These are phyloP conservation scores for Eurystomus gularis DNA, from an alignment of 2,113 vertebrate species.

Conservation along the genomic window DNA sequence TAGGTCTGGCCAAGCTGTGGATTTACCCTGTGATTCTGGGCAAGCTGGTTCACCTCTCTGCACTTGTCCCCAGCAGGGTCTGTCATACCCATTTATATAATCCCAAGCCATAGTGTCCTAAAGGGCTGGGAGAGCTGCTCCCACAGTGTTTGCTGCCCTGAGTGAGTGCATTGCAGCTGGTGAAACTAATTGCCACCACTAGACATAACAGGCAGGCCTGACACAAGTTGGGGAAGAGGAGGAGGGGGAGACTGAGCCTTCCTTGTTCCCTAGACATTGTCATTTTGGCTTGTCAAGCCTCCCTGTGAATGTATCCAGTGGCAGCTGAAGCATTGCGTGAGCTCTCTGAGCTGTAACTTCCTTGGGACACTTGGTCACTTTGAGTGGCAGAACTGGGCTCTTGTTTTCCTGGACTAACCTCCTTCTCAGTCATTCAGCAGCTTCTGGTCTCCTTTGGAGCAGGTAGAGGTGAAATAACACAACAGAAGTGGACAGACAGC, in stretches of 20 bases:
- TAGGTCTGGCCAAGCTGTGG: neutral
- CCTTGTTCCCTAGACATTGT: neutral
- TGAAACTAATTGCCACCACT: neutral
- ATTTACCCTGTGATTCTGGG: neutral
- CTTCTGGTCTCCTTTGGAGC: neutral
- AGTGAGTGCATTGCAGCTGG: neutral
- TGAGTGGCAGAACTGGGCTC: neutral
- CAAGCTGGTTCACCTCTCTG: neutral
- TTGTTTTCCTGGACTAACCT: neutral
- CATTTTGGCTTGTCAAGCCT: neutral
- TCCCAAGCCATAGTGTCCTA: neutral
- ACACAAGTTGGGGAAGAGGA: neutral
- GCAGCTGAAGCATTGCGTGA: neutral
- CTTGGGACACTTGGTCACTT: neutral
- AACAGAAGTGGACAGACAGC: neutral
- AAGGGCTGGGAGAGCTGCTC: neutral
- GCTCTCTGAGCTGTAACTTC: neutral
- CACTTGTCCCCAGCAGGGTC: neutral
- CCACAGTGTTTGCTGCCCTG: rapidly evolving
- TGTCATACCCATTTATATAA: neutral
- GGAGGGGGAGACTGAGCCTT: neutral
- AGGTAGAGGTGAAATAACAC: neutral
- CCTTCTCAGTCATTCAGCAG: neutral
- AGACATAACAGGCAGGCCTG: neutral
- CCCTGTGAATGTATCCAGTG: neutral